A percentile compares a stretch with the other conserved stretches of the same genome.
Evolutionary conservation across 2,888 invertebrate genomes (phyloP).

Genomic region (Oxycera nigricornis): DNA sequence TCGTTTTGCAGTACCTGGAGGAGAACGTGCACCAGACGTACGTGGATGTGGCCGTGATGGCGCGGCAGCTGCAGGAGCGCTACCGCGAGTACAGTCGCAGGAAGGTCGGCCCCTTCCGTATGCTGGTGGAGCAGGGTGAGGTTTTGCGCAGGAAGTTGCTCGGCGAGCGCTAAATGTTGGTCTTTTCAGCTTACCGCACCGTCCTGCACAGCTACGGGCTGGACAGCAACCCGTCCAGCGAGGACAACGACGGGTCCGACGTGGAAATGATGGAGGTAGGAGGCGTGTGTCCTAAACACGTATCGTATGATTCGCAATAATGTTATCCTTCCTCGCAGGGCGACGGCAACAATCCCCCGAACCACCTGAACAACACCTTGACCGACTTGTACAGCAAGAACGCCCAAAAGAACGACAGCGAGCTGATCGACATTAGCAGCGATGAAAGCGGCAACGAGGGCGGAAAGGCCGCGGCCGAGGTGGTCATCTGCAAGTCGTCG

Average conservation of each 20-base stretch:
- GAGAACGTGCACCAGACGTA: constrained; percentile 81
- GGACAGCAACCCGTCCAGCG: constrained; percentile 67
- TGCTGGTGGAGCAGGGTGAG: constrained; percentile 72
- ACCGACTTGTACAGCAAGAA: constrained; percentile 64
- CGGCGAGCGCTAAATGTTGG: not conserved
- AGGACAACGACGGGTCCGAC: constrained; percentile 65
- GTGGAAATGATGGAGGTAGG: constrained; percentile 58
- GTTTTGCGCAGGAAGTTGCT: constrained; percentile 53
- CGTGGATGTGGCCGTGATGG: constrained; percentile 84
- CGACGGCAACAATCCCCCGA: constrained; percentile 48
- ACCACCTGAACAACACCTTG: constrained; percentile 58
- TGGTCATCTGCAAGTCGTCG: constrained; percentile 50
- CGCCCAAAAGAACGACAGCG: constrained; percentile 64
- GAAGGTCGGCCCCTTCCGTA: constrained; percentile 80
- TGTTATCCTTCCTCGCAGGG: constrained; percentile 48
- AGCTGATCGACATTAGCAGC: constrained; percentile 81
- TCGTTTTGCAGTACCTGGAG: constrained; percentile 71
- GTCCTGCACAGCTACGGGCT: constrained; percentile 74
- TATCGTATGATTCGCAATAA: not conserved
- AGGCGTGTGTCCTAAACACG: not conserved
- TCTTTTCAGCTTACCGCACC: constrained; percentile 70
- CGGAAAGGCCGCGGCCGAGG: constrained; percentile 59
- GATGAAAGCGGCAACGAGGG: constrained; percentile 71
- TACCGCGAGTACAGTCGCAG: constrained; percentile 81
- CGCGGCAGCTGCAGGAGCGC: constrained; percentile 76